Percentiles rank a stretch among this genome's conserved stretches.
Evolutionary conservation across 1,140 invertebrate species (phyloP).

Genomic region (Ooceraea biroi): DNA sequence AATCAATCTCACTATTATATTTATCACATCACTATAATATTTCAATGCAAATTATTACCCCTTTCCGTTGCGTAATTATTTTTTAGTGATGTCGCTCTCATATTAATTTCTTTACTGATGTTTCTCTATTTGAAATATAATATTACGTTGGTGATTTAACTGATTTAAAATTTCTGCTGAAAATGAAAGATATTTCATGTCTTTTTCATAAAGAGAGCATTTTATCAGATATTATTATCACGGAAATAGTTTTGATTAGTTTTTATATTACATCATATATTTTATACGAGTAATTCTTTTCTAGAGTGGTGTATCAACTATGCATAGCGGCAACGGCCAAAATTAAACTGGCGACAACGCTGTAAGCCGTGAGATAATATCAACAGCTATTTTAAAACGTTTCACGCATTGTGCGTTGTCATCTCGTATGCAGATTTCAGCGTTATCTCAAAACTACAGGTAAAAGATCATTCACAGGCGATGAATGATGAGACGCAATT

Average conservation of each 20-base stretch:
- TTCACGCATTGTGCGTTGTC: slow-evolving; percentile 33
- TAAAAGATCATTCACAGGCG: slow-evolving; percentile 21
- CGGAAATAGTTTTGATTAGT: slow-evolving; percentile 12
- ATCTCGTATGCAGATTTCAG: slow-evolving; percentile 50
- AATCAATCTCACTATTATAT: not conserved
- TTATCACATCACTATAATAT: slow-evolving; percentile 1
- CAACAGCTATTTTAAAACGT: slow-evolving; percentile 37
- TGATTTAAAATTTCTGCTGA: not conserved
- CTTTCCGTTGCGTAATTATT: not conserved
- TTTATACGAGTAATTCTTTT: not conserved
- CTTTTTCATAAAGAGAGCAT: not conserved
- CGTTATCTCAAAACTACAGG: not conserved
- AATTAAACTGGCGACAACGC: slow-evolving; percentile 48
- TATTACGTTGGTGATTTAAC: not conserved
- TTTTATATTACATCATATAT: slow-evolving; percentile 19
- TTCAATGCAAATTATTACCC: not conserved
- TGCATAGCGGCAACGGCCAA: slow-evolving; percentile 46
- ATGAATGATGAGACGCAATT: slow-evolving; percentile 59
- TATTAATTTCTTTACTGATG: no score
- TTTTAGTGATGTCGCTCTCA: not conserved
- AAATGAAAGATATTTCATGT: not conserved
- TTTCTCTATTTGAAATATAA: not conserved
- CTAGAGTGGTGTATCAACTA: slow-evolving; percentile 23
- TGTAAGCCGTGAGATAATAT: slow-evolving; percentile 37
- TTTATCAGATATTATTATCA: slow-evolving; percentile 27